A percentile compares a stretch with the other conserved stretches of the same genome.
Evolutionary conservation across 30 jellyfish, hydroid and myxozoan species (phyloP).

Genomic region (Sanderia malayensis): DNA sequence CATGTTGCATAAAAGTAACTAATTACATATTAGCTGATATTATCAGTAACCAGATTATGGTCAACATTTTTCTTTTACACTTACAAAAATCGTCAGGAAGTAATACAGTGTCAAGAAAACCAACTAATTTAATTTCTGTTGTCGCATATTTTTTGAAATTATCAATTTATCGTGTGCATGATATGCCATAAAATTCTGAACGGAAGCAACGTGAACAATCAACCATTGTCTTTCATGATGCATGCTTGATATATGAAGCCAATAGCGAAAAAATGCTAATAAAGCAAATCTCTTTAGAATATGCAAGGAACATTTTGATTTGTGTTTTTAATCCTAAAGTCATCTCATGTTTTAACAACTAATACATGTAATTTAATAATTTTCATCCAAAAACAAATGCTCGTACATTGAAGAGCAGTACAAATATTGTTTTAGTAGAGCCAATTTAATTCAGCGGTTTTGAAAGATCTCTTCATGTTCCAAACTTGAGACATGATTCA

Average conservation of each 20-base stretch:
- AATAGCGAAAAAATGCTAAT: no score
- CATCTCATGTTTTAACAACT: slow-evolving; percentile 30
- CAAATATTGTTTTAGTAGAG: background rate
- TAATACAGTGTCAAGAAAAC: slow-evolving; percentile 3
- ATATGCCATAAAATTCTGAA: no score
- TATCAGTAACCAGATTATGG: no score
- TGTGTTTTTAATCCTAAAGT: slow-evolving; percentile 17
- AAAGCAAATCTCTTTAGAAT: no score
- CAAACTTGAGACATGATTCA: background rate
- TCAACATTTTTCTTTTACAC: no score
- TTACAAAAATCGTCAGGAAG: no score
- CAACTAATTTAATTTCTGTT: background rate
- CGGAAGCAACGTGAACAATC: no score
- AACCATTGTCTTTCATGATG: no score
- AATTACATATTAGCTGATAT: no score
- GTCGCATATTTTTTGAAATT: background rate
- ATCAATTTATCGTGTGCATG: background rate
- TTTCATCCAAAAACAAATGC: background rate
- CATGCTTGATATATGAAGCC: no score
- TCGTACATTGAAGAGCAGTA: background rate
- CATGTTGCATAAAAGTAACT: no score
- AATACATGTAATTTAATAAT: slow-evolving; percentile 35
- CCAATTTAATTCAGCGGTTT: background rate
- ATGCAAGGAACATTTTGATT: no score
- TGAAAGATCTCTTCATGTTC: background rate